These are phyloP conservation scores for Bombus waltoni DNA, from an alignment of 1,140 invertebrate genomes.

Conservation along the genomic window DNA sequence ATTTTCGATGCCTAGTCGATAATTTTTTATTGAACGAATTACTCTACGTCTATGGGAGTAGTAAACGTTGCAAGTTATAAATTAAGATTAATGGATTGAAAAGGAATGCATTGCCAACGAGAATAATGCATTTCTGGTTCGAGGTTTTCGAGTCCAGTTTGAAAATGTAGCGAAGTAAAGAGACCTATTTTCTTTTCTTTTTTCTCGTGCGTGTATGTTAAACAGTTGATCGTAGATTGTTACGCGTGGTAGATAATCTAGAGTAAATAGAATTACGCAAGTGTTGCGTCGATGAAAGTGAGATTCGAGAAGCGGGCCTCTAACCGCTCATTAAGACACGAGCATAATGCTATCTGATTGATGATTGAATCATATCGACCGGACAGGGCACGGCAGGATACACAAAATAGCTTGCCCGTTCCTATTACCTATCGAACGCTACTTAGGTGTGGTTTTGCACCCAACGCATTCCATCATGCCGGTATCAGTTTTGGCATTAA, in stretches of 20 bases:
- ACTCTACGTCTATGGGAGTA: not conserved
- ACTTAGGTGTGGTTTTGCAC: constrained; percentile 57
- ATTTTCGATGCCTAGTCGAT: not conserved
- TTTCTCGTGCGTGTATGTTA: not conserved
- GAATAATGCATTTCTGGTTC: not conserved
- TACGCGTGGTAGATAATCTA: constrained; percentile 2
- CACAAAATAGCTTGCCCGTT: constrained; percentile 55
- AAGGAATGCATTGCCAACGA: not conserved
- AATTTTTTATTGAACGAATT: not conserved
- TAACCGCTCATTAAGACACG: constrained; percentile 30
- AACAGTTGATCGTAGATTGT: not conserved
- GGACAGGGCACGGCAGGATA: constrained; percentile 71
- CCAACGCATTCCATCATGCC: constrained; percentile 35
- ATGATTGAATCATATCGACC: constrained; percentile 48
- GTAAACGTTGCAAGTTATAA: not conserved
- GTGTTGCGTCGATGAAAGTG: not conserved
- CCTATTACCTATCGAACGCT: constrained; percentile 50
- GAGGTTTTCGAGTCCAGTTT: not conserved
- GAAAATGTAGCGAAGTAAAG: not conserved
- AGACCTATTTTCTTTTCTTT: not conserved
- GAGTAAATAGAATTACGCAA: constrained; percentile 30
- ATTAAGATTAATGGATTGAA: constrained; percentile 6
- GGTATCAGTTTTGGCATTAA: constrained; percentile 32
- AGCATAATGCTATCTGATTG: constrained; percentile 45
- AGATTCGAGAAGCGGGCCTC: constrained; percentile 15